Percentiles rank a stretch among this genome's conserved stretches.
phyloP scores from a whole-genome alignment of 1,140 invertebrate species.

The Achatina immaculata region DNA sequence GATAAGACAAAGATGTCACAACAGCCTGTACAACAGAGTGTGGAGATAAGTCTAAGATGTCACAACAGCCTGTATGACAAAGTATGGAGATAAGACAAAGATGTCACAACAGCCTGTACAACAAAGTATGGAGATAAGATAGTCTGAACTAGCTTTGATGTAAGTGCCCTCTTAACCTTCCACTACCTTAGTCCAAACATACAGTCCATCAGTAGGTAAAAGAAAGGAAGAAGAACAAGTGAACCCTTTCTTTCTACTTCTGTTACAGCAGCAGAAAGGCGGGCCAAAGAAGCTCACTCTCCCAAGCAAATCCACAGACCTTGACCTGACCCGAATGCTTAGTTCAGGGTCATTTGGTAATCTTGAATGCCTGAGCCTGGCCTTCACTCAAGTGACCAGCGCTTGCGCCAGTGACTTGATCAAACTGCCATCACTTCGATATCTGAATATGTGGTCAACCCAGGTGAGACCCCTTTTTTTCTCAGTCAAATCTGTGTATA shows the following conservation, averaged over 20 bases:
- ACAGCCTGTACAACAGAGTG: no score
- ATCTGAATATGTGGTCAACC: constrained; percentile 91
- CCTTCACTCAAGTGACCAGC: constrained; percentile 89
- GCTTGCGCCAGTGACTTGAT: constrained; percentile 87
- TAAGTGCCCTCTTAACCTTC: no score
- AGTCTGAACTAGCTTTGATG: no score
- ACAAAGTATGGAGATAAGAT: no score
- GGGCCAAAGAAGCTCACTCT: constrained; percentile 85
- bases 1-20: no score
- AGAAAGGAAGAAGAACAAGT: no score
- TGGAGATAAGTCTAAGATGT: no score
- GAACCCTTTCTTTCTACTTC: neutral
- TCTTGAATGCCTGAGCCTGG: constrained; percentile 85
- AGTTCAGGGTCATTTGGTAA: constrained; percentile 85
- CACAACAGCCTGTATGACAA: no score
- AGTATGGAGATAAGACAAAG: no score
- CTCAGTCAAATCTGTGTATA: constrained; percentile 80
- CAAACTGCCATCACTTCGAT: constrained; percentile 84
- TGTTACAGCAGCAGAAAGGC: constrained; percentile 84
- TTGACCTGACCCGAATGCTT: constrained; percentile 82
- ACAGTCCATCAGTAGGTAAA: no score
- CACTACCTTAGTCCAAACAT: no score
- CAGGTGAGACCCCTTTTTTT: constrained; percentile 71
- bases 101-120: no score
- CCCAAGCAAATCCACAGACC: constrained; percentile 86